Percentiles rank a stretch among this genome's conserved stretches.
Evolutionary conservation across 1,140 invertebrate species (phyloP).

Genomic region (Bombus affinis): DNA sequence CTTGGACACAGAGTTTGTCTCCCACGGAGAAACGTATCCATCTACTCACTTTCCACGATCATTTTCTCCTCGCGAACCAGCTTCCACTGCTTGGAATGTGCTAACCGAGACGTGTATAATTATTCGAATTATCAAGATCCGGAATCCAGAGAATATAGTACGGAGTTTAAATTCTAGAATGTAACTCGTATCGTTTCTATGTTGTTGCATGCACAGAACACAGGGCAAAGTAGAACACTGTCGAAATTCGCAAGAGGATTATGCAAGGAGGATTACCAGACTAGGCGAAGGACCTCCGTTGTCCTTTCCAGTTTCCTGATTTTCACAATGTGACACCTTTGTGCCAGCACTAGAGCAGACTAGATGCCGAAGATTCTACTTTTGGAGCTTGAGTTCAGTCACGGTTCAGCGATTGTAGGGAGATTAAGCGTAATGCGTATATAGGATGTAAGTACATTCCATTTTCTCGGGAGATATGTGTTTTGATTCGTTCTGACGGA

Average conservation of each 20-base stretch:
- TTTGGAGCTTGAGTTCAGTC: background rate
- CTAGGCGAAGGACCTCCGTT: background rate
- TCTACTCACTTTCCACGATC: background rate
- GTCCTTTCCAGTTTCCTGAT: slow-evolving; percentile 19
- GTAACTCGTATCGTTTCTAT: background rate
- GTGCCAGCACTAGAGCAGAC: background rate
- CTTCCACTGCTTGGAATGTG: background rate
- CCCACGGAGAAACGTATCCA: background rate
- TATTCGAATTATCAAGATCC: background rate
- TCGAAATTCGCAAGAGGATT: slow-evolving; percentile 22
- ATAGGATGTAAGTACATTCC: background rate
- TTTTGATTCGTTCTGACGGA: background rate
- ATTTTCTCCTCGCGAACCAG: background rate
- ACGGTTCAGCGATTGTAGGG: background rate
- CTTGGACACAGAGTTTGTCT: background rate
- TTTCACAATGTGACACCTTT: background rate
- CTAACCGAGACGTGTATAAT: background rate
- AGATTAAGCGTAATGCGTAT: background rate
- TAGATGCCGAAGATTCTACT: background rate
- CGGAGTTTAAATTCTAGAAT: background rate
- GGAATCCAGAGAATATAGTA: background rate
- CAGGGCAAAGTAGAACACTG: background rate
- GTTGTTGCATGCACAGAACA: background rate
- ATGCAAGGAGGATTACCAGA: slow-evolving; percentile 7
- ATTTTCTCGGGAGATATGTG: background rate